These are phyloP conservation scores for Oedothorax gibbosus DNA, from an alignment of 1,140 invertebrate species.

Conservation along the genomic window DNA sequence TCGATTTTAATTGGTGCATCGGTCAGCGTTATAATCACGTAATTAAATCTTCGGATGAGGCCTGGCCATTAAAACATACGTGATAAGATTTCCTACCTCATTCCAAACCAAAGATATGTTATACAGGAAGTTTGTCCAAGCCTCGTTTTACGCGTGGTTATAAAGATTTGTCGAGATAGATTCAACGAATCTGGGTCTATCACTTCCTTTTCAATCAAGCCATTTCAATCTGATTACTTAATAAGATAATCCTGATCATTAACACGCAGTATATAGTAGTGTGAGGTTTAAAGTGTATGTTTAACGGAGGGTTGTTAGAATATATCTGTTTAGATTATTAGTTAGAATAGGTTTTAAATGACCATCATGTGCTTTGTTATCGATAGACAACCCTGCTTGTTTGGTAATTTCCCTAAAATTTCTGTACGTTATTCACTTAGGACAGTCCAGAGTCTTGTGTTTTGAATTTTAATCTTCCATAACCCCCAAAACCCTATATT, in stretches of 20 bases:
- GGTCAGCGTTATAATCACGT: background rate
- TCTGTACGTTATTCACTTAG: too few relatives aligned
- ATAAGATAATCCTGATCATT: background rate
- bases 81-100: background rate
- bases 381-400: too few relatives aligned
- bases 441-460: too few relatives aligned
- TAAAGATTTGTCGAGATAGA: background rate
- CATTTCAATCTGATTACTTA: background rate
- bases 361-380: too few relatives aligned
- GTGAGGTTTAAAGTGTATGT: background rate
- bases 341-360: too few relatives aligned
- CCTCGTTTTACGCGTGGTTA: background rate
- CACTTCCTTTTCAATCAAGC: background rate
- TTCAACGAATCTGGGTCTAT: background rate
- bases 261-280: background rate
- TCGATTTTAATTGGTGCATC: too few relatives aligned
- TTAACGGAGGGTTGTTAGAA: too few relatives aligned
- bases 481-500: too few relatives aligned
- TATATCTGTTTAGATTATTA: too few relatives aligned
- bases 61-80: background rate
- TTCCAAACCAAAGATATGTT: background rate
- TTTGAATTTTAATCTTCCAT: too few relatives aligned
- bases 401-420: too few relatives aligned
- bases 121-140: background rate
- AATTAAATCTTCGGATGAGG: conserved; percentile 1